phyloP scores from a whole-genome alignment of 2,797 vertebrate species.

The Paratrypauchen microcephalus region DNA sequence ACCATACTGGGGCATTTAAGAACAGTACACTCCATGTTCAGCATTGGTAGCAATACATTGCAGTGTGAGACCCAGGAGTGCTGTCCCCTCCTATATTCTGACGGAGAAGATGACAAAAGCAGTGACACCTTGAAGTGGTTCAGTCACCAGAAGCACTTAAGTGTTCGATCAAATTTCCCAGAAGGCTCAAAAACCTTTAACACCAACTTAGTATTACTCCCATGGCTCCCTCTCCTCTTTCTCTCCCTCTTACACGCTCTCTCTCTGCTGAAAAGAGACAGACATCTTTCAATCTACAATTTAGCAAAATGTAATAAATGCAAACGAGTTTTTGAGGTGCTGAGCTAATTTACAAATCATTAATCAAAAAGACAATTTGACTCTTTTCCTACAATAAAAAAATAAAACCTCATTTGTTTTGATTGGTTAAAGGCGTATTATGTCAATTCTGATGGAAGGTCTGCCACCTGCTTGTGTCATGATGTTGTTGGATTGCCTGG shows the following conservation, averaged over 20 bases:
- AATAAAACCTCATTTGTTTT: neutral
- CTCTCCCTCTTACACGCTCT: constrained; percentile 9
- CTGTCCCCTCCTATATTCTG: constrained; percentile 13
- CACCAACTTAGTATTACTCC: constrained; percentile 51
- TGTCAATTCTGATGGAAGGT: neutral
- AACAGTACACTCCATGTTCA: neutral
- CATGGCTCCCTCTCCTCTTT: constrained; percentile 26
- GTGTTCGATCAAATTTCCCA: constrained; percentile 66
- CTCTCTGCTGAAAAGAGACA: constrained; percentile 7
- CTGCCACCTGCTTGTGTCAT: no score
- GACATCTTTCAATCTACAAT: neutral
- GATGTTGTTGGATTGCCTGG: no score
- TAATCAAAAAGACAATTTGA: neutral
- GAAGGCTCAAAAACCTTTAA: constrained; percentile 63
- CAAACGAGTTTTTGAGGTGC: neutral
- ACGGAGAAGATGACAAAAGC: constrained; percentile 33
- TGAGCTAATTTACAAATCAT: neutral
- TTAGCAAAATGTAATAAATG: neutral
- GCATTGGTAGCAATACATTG: neutral
- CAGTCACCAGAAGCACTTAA: constrained; percentile 69
- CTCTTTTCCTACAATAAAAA: neutral
- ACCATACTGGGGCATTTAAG: neutral
- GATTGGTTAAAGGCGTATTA: neutral
- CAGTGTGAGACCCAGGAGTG: constrained; percentile 1
- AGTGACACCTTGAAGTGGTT: constrained; percentile 52